These are phyloP conservation scores for Remorina albescens DNA, from an alignment of 2,797 vertebrate species.

Conservation along the genomic window DNA sequence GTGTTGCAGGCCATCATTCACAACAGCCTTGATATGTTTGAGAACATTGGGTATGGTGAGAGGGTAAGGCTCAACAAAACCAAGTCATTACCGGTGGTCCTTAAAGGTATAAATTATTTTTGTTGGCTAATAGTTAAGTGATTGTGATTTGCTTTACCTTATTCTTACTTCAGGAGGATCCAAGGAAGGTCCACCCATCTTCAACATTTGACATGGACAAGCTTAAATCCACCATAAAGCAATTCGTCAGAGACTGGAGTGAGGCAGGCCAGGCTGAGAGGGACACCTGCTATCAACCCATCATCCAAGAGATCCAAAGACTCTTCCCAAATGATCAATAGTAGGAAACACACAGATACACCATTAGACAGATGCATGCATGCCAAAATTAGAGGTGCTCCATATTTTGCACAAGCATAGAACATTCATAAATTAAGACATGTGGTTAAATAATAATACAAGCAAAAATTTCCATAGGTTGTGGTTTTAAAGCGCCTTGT, in stretches of 20 bases:
- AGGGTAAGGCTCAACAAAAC: conserved; percentile 84
- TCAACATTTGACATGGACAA: conserved; percentile 99
- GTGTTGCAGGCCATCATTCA: conserved; percentile 93
- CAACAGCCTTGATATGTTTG: conserved; percentile 97
- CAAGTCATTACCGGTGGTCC: not conserved
- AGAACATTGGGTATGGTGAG: conserved; percentile 96
- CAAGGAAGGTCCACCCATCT: conserved; percentile 88
- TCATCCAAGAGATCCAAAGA: conserved; percentile 94
- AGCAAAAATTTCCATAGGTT: not conserved
- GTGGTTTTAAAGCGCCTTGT: conserved; percentile 11
- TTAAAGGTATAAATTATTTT: not conserved
- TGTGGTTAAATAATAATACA: not conserved
- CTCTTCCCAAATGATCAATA: conserved; percentile 93
- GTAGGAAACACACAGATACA: conserved; percentile 80
- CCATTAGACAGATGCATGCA: conserved; percentile 30
- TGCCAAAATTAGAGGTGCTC: conserved; percentile 14
- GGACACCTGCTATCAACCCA: conserved; percentile 95
- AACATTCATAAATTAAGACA: not conserved
- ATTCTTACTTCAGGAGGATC: conserved; percentile 69
- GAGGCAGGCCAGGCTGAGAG: conserved; percentile 92
- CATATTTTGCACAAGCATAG: not conserved
- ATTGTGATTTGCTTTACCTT: not conserved
- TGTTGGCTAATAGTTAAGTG: not conserved
- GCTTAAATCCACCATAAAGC: conserved; percentile 98
- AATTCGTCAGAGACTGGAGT: conserved; percentile 99